Base-by-base conservation (phyloP, 2,113 vertebrate species). In the Odobenus rosmarus region DNA sequence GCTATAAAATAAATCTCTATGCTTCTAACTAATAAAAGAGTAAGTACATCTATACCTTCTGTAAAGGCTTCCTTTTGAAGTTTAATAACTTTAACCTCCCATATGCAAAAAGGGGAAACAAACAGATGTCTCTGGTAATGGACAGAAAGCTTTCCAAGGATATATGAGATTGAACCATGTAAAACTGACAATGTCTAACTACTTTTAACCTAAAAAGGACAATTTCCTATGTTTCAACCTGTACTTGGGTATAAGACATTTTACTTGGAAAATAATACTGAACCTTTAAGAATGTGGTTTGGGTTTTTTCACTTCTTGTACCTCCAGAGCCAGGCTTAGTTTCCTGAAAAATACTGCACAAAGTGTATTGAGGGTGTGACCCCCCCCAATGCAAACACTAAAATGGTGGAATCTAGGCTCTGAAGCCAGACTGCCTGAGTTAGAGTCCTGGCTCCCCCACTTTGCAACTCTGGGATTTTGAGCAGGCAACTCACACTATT, bases 311-410 rank as follows among this genome's bases (percentile, higher is more conserved):
- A 39, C 13, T n/a, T 71, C 13, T 53, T 16, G 5, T 4, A 13
- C 46, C 8, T 28, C 15, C 6, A 10, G 16, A 87, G 74, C n/a
- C 14, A 36, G 64, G 26, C 24, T 36, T 42, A n/a, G 67, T 74
- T 76, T 90, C 74, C 59, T 39, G 14, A 49, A 64, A 46, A 76
- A 5, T 9, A 3, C 42, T 8, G n/a, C 42, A 46, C 64, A 49
- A 76, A 61, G n/a, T 42, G 26, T 33, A 21, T 7, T 23, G 13
- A 16, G 42, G 28, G 7, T 26, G 33, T 49, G 11, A 82, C 14
- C 11, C 11, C 16, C 5, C 11, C 16, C 5, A 24, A 4, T 1
- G 31, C 16, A 36, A 3, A 9, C 3, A 2, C 8, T 10, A 7
- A 3, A 57, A 31, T 19, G 46, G 7, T 51, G 72, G 7, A 7